Base-by-base conservation (phyloP, 1,140 invertebrate species). In the Tetragonula clypearis region DNA sequence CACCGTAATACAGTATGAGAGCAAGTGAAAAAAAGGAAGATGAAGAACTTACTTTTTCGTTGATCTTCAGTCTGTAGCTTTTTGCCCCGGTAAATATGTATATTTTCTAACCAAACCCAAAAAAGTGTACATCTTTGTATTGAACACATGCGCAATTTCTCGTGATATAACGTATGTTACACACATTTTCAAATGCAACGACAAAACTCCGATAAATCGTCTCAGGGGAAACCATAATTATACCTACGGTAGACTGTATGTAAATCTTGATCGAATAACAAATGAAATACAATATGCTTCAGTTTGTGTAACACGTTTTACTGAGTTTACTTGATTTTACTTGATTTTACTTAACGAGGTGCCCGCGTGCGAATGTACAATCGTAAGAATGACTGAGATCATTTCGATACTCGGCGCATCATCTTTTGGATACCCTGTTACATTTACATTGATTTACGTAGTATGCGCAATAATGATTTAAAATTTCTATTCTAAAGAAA, bases 321-420 rank as follows among this genome's bases (percentile, higher is more conserved):
- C n/a, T 58, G 14, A 60, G 35, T 60, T 53, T 58, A 17, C n/a
- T 73, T 17, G 69, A 81, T 53, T 81, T 19, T 74, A 23, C 53
- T 83, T 83, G 26, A n/a, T n/a, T n/a, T n/a, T 78, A 14, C 58
- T 76, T 41, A 79, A 66, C 75, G 71, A 69, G 30, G 60, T 78
- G 58, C 17, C 76, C 85, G 69, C 82, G 69, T 78, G 84, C 71
- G 55, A 66, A 86, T 82, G 82, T 66, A 84, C 75, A 74, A 84
- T 69, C 77, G 74, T 83, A 58, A 79, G 79, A 91, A 89, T 88
- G 89, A 90, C 87, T 82, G 88, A 81, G 85, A 87, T 92, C 90
- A 90, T 90, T 90, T 92, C 79, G 84, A 30, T 88, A 90, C 91
- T 90, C 76, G 65, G 73, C 75, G 84, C 66, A 87, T 90, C 87